Percentiles rank a stretch among this genome's conserved stretches.
phyloP scores from a whole-genome alignment of 2,797 vertebrate genomes.

The Siniperca undulata region DNA sequence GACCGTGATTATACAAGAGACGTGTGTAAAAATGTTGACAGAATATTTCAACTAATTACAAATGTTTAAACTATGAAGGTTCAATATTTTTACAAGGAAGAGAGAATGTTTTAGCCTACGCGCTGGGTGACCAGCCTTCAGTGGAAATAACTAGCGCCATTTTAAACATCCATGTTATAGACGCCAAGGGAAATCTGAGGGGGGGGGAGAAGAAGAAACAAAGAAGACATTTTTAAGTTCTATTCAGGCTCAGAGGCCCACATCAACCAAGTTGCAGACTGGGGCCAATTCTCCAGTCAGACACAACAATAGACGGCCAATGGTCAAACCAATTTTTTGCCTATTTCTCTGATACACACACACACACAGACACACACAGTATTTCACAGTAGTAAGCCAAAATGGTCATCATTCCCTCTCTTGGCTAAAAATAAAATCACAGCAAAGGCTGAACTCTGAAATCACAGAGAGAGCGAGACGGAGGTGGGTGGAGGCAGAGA shows the following conservation, averaged over 20 bases:
- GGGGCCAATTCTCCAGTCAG: background rate
- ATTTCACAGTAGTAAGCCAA: constrained; percentile 20
- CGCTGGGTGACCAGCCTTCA: background rate
- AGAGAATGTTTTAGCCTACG: background rate
- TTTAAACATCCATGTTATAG: background rate
- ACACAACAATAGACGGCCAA: background rate
- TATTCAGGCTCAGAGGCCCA: background rate
- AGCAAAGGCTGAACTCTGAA: background rate
- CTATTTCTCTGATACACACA: background rate
- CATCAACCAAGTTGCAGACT: background rate
- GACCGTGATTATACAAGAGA: background rate
- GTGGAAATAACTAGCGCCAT: background rate
- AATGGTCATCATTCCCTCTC: background rate
- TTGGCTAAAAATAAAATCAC: background rate
- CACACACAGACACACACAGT: background rate
- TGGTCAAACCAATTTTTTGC: constrained; percentile 16
- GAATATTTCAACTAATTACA: background rate
- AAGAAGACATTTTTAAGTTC: background rate
- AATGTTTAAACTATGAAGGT: background rate
- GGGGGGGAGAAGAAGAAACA: background rate
- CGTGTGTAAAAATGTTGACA: background rate
- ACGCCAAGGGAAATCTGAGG: background rate
- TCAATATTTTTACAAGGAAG: background rate
- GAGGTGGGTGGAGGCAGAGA: constrained; percentile 8
- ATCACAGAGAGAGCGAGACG: background rate